These are phyloP conservation scores for Scaptomyza graminum DNA, from an alignment of 1,140 invertebrate species.

Conservation along the genomic window DNA sequence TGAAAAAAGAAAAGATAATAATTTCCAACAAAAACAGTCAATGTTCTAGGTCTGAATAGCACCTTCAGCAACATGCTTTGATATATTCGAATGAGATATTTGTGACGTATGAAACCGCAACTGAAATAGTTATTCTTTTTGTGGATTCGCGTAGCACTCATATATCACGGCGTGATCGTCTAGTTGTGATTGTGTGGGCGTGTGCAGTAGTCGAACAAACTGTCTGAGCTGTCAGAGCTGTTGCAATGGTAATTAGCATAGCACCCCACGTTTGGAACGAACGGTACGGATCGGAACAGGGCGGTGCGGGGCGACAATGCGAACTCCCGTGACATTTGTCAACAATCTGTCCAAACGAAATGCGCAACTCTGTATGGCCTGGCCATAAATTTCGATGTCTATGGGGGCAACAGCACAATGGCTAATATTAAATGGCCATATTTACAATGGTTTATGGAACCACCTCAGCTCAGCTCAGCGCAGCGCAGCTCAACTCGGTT, in stretches of 20 bases:
- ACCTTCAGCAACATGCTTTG: no score
- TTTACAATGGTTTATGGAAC: conserved; percentile 43
- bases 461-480: not conserved
- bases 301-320: conserved; percentile 14
- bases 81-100: not conserved
- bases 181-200: conserved; percentile 22
- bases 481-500: not conserved
- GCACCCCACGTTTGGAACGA: conserved; percentile 14
- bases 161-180: conserved; percentile 45
- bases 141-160: conserved; percentile 21
- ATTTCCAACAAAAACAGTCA: no score
- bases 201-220: conserved; percentile 48
- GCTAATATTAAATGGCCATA: conserved; percentile 33
- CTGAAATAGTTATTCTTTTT: not conserved
- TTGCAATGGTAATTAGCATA: conserved; percentile 70
- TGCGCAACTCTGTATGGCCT: conserved; percentile 21
- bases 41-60: conserved; percentile 1
- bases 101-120: conserved; percentile 3
- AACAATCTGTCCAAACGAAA: conserved; percentile 70
- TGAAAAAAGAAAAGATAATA: no score
- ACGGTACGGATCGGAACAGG: not conserved
- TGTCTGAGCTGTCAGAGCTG: conserved; percentile 64
- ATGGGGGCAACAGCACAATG: conserved; percentile 38
- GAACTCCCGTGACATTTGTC: conserved; percentile 64
- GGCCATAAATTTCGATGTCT: conserved; percentile 57